Evolutionary conservation across 2,797 vertebrate genomes (phyloP).

Genomic region (Emydoidea blandingii): DNA sequence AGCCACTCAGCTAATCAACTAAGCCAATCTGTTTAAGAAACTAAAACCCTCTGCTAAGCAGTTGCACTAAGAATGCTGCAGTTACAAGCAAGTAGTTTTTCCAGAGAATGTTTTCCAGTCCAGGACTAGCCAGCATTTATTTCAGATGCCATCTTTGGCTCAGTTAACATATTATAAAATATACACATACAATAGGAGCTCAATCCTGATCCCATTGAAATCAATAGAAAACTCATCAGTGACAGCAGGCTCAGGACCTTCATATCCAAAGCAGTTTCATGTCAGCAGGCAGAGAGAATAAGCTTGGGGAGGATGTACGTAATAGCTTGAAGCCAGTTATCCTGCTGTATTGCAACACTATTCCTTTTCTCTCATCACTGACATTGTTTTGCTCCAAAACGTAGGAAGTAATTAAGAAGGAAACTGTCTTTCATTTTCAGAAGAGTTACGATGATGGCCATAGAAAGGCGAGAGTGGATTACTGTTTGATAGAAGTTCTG

Average conservation of each 20-base stretch:
- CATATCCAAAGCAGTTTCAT: neutral
- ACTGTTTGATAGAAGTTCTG: slow-evolving; percentile 26
- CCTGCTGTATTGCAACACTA: neutral
- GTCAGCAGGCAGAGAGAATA: neutral
- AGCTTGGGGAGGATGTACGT: neutral
- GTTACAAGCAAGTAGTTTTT: neutral
- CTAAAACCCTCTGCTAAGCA: neutral
- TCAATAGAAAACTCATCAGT: neutral
- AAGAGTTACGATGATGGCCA: neutral
- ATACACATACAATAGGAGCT: neutral
- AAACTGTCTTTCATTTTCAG: slow-evolving; percentile 35
- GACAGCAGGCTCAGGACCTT: neutral
- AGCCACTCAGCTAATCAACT: neutral
- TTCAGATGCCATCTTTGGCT: neutral
- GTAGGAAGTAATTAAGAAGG: slow-evolving; percentile 37
- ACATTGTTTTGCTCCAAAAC: slow-evolving; percentile 41
- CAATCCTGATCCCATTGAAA: neutral
- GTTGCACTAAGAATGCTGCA: neutral
- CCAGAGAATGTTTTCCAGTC: neutral
- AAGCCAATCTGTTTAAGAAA: neutral
- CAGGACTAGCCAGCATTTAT: neutral
- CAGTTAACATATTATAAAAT: neutral
- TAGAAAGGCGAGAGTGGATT: slow-evolving; percentile 3
- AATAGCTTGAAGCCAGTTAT: neutral
- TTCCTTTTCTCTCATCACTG: slow-evolving; percentile 3